Conservation (phyloP, 2,888 invertebrate species). For the Brachyopa scutellaris region DNA sequence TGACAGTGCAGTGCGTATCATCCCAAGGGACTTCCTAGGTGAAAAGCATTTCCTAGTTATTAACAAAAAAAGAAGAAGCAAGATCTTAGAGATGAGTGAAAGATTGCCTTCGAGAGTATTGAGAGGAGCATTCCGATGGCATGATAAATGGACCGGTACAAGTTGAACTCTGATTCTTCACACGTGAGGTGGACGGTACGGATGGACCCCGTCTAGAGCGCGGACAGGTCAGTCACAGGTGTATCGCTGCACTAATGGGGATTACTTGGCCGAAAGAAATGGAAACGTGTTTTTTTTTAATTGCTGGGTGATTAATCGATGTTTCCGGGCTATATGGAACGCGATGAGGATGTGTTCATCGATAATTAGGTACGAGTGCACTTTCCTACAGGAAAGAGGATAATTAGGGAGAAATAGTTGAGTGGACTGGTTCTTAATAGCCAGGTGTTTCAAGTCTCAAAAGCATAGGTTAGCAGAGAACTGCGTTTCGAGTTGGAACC, state of each 20-base stretch:
- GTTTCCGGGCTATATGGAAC: neutral
- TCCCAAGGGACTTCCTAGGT: constrained; percentile 61
- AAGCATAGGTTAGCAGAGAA: too few species aligned
- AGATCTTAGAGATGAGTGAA: constrained; percentile 2
- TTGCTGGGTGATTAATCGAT: constrained; percentile 46
- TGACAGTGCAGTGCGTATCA: constrained; percentile 73
- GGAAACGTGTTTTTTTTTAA: constrained; percentile 28
- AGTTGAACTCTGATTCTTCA: constrained; percentile 60
- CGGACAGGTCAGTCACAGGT: constrained; percentile 51
- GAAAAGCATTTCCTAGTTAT: constrained; percentile 68
- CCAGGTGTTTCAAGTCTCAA: too few species aligned
- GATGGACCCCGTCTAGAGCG: constrained; percentile 23
- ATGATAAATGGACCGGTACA: constrained; percentile 61
- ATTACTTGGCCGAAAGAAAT: constrained; percentile 11
- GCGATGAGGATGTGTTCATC: neutral
- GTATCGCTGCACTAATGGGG: constrained; percentile 26
- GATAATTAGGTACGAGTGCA: neutral
- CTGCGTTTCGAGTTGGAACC: too few species aligned
- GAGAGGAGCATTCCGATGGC: constrained; percentile 43
- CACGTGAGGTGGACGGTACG: constrained; percentile 39
- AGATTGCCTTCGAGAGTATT: constrained; percentile 23
- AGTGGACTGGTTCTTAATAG: too few species aligned
- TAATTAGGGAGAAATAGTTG: constrained; percentile 3
- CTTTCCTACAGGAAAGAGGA: neutral
- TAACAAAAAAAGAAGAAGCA: constrained; percentile 34